These are phyloP conservation scores for Saxicola maurus DNA, from an alignment of 2,797 vertebrate genomes.

Conservation along the genomic window DNA sequence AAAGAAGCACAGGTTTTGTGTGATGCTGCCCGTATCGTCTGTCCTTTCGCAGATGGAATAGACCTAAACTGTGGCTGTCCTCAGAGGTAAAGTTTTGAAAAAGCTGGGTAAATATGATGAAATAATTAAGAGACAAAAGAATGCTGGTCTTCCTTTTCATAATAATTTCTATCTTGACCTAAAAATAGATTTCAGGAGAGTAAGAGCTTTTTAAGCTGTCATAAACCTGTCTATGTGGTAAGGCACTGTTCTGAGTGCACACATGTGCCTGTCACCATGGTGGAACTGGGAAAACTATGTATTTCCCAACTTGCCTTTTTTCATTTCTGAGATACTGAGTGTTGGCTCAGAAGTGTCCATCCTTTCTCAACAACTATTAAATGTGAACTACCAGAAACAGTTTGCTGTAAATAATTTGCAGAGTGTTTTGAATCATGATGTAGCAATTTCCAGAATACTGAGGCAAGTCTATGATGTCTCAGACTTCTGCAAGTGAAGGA, in stretches of 20 bases:
- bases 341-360: not conserved
- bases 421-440: not conserved
- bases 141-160: not conserved
- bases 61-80: slow-evolving; percentile 98
- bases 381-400: not conserved
- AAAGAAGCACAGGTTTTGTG: slow-evolving; percentile 88
- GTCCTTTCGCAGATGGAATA: slow-evolving; percentile 90
- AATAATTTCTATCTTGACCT: not conserved
- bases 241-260: not conserved
- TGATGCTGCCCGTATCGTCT: slow-evolving; percentile 84
- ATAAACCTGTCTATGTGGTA: not conserved
- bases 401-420: not conserved
- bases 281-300: not conserved
- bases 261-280: not conserved
- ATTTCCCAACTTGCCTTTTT: not conserved
- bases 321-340: not conserved
- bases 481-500: not conserved
- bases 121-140: slow-evolving; percentile 22
- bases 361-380: not conserved
- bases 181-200: not conserved
- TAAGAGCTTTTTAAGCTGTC: slow-evolving; percentile 14
- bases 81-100: slow-evolving; percentile 84
- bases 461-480: not conserved
- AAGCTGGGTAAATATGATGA: not conserved
- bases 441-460: not conserved